A percentile compares a stretch with the other conserved stretches of the same genome.
Evolutionary conservation across 2,888 invertebrate genomes (phyloP).

Genomic region (Stenodema calcarata): DNA sequence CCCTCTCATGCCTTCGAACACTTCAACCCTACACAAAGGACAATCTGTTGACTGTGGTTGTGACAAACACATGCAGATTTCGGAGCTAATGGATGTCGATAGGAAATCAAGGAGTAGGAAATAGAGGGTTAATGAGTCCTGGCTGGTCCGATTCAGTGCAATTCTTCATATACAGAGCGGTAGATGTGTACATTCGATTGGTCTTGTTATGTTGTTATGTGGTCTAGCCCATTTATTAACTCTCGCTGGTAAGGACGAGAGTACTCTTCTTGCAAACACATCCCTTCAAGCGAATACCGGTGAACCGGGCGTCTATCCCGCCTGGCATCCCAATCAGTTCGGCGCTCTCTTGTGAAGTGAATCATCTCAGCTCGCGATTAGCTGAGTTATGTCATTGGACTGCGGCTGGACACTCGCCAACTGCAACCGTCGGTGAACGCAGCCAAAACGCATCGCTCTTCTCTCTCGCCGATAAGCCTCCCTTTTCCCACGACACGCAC

Average conservation of each 20-base stretch:
- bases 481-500: not conserved
- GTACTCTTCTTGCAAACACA: no score
- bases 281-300: not conserved
- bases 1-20: not conserved
- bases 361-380: not conserved
- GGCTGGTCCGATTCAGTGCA: no score
- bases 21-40: not conserved
- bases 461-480: not conserved
- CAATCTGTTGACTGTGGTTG: not conserved
- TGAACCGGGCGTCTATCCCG: not conserved
- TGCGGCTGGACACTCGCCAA: not conserved
- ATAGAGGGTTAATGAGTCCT: no score
- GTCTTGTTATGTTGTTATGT: no score
- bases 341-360: not conserved
- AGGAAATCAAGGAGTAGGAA: no score
- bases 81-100: no score
- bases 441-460: conserved; percentile 16
- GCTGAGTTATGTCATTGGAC: not conserved
- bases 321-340: not conserved
- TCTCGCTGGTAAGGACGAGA: no score
- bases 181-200: no score
- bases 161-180: no score
- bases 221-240: no score
- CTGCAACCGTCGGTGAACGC: conserved; percentile 9
- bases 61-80: no score